Evolutionary conservation across 2,888 invertebrate species (phyloP), one percentile per base, ranked within the genome.

Genomic region (Amphipoea lucens): DNA sequence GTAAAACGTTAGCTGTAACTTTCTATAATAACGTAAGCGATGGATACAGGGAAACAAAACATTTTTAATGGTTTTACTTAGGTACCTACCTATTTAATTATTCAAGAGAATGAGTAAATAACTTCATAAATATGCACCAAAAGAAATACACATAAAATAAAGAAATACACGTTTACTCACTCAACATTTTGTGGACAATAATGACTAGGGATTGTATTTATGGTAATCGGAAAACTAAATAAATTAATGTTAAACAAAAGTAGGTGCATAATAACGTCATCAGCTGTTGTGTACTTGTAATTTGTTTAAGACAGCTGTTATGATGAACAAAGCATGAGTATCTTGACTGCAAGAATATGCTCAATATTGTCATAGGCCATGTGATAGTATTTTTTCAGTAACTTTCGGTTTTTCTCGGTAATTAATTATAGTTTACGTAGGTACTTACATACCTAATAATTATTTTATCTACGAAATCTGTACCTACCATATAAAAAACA

Each of bases 181-280:
- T 63, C 23, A 48, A 65, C 65, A 57, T 73, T 81, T 65, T 65
- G 14, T 36, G 57, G 57, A 42, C 63, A 81, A 48, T 81, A 65
- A 82, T 81, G 74, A 74, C 40, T 40, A 40, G 9, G 65, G 14
- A 54, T 57, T 65, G 54, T 74, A 40, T 81, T 71, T 48, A 74
- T 81, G 74, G 14, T 79, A 74, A 57, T 66, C 40, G 42, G 36
- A 73, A 57, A 74, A 60, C 17, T 12, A 74, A 74, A 63, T 81
- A 71, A 79, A 51, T 51, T 14, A 66, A 57, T 40, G 40, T 40
- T 23, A 6, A 66, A 82, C 57, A 74, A 66, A 66, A 79, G 23
- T n/a, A 82, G 57, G 48, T 40, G 54, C 48, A 65, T 73, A 48
- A 48, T 81, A 81, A 75, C 14, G 48, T 36, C 48, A 66, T 74